phyloP scores from a whole-genome alignment of 2,888 invertebrate species.

The Heterodera filipjevi region DNA sequence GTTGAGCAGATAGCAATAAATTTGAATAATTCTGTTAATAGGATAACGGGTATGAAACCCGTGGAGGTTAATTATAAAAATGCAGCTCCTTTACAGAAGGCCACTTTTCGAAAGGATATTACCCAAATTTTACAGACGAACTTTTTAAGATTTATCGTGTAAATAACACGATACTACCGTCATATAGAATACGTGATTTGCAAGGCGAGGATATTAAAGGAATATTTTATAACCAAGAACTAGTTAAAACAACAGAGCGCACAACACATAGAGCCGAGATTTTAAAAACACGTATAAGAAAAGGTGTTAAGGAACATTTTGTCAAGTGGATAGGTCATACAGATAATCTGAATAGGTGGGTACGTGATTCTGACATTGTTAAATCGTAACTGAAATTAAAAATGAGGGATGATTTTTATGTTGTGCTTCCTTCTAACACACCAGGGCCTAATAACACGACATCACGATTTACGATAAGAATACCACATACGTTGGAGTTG shows the following conservation, averaged over 20 bases:
- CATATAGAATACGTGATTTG: background rate
- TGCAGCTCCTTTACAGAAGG: background rate
- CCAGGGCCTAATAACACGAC: too few species aligned
- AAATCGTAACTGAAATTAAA: background rate
- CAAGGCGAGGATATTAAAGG: conserved; percentile 9
- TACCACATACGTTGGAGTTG: too few species aligned
- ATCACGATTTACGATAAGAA: too few species aligned
- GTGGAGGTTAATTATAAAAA: too few species aligned
- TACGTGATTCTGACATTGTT: background rate
- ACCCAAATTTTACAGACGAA: too few species aligned
- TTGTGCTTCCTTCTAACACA: background rate
- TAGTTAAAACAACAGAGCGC: background rate
- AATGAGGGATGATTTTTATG: conserved; percentile 19
- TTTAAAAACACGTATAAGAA: conserved; percentile 14
- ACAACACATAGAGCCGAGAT: background rate
- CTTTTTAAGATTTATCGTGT: background rate
- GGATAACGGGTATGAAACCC: too few species aligned
- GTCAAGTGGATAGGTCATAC: conserved; percentile 5
- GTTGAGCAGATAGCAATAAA: conserved; percentile 23
- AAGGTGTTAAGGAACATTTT: conserved; percentile 14
- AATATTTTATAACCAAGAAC: conserved; percentile 14
- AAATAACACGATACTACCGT: background rate
- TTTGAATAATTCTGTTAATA: conserved; percentile 1
- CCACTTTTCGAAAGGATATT: too few species aligned
- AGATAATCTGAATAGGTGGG: background rate